Percentiles rank a stretch among this genome's conserved stretches.
Evolutionary conservation across 2,888 invertebrate species (phyloP).

Genomic region (Dicyrtoma fusca): DNA sequence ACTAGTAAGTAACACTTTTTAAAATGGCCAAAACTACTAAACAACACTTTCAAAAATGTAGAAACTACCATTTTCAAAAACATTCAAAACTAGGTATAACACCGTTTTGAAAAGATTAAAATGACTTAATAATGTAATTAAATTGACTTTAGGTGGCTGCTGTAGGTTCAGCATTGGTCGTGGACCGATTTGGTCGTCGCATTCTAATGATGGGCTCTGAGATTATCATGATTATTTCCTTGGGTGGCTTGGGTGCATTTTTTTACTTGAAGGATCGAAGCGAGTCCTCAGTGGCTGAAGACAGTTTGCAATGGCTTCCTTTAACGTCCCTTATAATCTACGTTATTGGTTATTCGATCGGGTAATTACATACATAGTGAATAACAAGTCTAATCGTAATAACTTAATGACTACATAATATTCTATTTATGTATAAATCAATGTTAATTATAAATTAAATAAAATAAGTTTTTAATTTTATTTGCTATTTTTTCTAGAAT

Average conservation of each 20-base stretch:
- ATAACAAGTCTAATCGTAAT: no score
- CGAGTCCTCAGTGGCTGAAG: slow-evolving; percentile 56
- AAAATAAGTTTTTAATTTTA: no score
- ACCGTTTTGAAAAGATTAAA: no score
- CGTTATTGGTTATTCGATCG: slow-evolving; percentile 78
- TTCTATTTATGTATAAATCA: no score
- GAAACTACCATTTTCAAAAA: no score
- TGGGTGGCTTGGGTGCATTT: slow-evolving; percentile 72
- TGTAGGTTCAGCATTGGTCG: slow-evolving; percentile 60
- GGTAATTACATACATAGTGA: slow-evolving; percentile 58
- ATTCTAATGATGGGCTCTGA: slow-evolving; percentile 74
- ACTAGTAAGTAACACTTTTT: no score
- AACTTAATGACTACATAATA: no score
- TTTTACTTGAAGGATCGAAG: slow-evolving; percentile 65
- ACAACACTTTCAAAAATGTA: no score
- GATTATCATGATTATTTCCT: slow-evolving; percentile 71
- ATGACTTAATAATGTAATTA: no score
- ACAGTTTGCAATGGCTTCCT: slow-evolving; percentile 71
- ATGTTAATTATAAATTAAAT: no score
- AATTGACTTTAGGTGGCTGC: background rate
- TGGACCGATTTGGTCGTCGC: slow-evolving; percentile 68
- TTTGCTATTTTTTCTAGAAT: background rate
- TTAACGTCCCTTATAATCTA: slow-evolving; percentile 74
- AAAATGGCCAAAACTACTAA: no score
- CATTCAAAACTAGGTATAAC: no score